Conservation (phyloP, 2,888 invertebrate genomes). For the Capitulum mitella region DNA sequence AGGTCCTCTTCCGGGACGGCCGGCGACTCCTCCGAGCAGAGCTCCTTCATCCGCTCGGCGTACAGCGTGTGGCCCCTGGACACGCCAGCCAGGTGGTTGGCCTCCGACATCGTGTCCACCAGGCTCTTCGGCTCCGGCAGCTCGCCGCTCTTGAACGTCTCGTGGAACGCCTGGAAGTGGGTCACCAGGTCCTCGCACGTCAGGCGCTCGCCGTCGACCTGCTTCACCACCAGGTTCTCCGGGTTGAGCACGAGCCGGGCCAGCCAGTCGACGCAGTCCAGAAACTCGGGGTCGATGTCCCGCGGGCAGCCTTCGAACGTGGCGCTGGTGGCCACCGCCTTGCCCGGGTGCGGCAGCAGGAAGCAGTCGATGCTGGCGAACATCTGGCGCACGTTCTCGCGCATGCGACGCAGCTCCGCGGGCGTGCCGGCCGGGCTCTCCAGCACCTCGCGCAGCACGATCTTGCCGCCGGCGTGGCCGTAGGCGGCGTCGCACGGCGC, state of each 20-base stretch:
- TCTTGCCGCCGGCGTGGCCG: slow-evolving; percentile 49
- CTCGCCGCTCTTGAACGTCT: background rate
- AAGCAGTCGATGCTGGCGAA: slow-evolving; percentile 94
- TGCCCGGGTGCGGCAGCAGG: slow-evolving; percentile 95
- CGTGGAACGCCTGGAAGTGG: background rate
- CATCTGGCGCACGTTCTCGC: slow-evolving; percentile 92
- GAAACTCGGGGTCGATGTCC: slow-evolving; percentile 6
- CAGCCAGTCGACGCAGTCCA: background rate
- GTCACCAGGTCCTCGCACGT: background rate
- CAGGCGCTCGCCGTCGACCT: background rate
- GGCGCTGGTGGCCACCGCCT: background rate
- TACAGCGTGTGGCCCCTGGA: background rate
- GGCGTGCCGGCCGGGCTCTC: slow-evolving; percentile 38
- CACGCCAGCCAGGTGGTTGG: background rate
- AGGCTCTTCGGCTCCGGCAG: background rate
- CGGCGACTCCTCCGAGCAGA: background rate
- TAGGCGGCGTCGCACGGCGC: slow-evolving; percentile 50
- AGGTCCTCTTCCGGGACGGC: background rate
- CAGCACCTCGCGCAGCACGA: slow-evolving; percentile 44
- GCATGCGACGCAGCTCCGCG: slow-evolving; percentile 59
- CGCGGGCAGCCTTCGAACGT: background rate
- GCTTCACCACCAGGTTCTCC: background rate
- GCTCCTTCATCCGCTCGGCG: background rate
- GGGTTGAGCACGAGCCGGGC: background rate
- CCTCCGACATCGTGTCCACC: background rate